phyloP scores from a whole-genome alignment of 1,140 invertebrate species.

The Anastatus disparis region DNA sequence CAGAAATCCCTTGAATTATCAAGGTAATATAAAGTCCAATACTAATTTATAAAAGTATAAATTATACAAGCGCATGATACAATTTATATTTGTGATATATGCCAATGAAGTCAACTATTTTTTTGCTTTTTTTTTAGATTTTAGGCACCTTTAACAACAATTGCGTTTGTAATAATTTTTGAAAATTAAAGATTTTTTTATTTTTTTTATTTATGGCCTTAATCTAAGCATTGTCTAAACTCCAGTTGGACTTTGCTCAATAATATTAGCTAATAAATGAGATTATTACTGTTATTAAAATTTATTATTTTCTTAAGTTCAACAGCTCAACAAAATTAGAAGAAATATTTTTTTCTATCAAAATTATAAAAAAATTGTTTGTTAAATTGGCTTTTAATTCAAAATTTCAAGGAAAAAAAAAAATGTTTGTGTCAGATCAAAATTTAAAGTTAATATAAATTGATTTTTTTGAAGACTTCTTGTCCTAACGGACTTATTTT shows the following conservation, averaged over 20 bases:
- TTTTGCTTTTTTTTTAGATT: neutral
- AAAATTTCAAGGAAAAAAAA: slow-evolving; percentile 12
- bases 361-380: neutral
- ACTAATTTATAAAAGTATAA: too few relatives aligned
- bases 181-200: neutral
- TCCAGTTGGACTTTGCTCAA: slow-evolving; percentile 54
- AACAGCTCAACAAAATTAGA: slow-evolving; percentile 17
- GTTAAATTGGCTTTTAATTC: neutral
- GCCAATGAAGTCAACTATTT: neutral
- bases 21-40: neutral
- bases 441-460: slow-evolving; percentile 11
- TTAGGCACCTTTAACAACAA: neutral
- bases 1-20: too few relatives aligned
- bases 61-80: neutral
- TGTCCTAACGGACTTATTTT: slow-evolving; percentile 53
- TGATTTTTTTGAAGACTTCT: slow-evolving; percentile 37
- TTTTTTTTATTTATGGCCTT: slow-evolving; percentile 3
- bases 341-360: neutral
- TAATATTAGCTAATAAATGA: neutral
- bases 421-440: neutral
- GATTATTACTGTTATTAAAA: neutral
- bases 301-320: slow-evolving; percentile 18
- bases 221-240: slow-evolving; percentile 52
- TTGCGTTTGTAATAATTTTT: neutral
- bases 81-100: neutral